Conservation (phyloP, 2,113 vertebrate species). For the Psittacus erithacus region DNA sequence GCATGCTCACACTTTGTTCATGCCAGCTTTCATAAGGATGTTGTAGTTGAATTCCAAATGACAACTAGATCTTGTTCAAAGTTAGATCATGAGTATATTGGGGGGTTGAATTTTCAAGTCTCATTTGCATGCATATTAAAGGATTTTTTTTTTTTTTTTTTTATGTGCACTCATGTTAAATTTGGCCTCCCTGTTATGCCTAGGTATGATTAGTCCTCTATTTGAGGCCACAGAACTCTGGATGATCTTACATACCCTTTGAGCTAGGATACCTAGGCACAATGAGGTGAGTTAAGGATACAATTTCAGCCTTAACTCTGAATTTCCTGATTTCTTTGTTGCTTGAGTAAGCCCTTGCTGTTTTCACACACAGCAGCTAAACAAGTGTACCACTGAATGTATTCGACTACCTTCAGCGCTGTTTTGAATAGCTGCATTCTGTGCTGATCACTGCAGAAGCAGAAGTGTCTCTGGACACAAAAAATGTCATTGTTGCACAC, state of each 20-base stretch:
- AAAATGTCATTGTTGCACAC: background rate
- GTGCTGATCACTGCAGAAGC: background rate
- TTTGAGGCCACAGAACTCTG: constrained; percentile 66
- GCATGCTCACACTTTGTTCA: background rate
- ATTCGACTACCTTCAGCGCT: background rate
- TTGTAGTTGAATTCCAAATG: background rate
- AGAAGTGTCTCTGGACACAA: background rate
- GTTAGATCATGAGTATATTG: background rate
- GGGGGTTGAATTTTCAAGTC: background rate
- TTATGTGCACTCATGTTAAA: constrained; percentile 39
- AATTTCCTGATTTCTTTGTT: constrained; percentile 44
- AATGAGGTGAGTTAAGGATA: constrained; percentile 69
- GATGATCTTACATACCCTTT: constrained; percentile 65
- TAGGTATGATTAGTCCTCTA: constrained; percentile 66
- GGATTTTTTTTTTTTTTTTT: background rate
- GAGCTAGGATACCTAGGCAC: constrained; percentile 73
- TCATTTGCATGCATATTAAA: constrained; percentile 46
- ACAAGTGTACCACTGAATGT: background rate
- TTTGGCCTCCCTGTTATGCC: constrained; percentile 70
- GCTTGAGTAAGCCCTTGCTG: background rate
- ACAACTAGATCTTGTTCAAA: background rate
- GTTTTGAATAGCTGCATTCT: background rate
- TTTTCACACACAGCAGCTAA: background rate
- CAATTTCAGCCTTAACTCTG: constrained; percentile 65
- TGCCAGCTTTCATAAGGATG: background rate